These are phyloP conservation scores for Centropus bengalensis DNA, from an alignment of 2,113 vertebrate genomes.

Conservation along the genomic window DNA sequence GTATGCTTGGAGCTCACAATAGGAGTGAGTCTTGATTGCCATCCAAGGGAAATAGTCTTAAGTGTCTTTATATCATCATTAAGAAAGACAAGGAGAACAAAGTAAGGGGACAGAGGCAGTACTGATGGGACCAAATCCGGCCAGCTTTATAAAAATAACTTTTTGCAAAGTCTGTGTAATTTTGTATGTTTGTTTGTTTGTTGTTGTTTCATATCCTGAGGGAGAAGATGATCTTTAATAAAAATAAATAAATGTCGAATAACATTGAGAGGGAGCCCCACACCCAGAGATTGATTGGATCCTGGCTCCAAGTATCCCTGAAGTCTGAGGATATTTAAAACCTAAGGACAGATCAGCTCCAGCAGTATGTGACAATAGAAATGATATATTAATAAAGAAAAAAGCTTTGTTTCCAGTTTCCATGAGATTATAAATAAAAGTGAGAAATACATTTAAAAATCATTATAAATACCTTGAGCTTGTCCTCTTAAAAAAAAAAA, in stretches of 20 bases:
- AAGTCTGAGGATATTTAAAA: conserved; percentile 45
- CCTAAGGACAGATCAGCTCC: neutral
- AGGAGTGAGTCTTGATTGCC: conserved; percentile 1
- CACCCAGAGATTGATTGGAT: conserved; percentile 18
- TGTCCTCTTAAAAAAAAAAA: neutral
- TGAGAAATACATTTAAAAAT: neutral
- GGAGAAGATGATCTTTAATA: conserved; percentile 45
- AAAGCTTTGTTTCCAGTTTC: conserved; percentile 9
- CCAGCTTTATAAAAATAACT: conserved; percentile 51
- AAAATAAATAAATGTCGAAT: conserved; percentile 50
- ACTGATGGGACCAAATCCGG: conserved; percentile 7
- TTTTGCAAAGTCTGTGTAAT: conserved; percentile 51
- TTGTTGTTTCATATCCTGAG: neutral
- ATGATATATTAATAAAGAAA: conserved; percentile 39
- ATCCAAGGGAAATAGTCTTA: conserved; percentile 33
- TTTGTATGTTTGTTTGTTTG: conserved; percentile 12
- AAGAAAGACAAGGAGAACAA: conserved; percentile 52
- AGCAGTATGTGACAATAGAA: conserved; percentile 5
- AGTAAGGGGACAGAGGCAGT: neutral
- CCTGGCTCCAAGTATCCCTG: conserved; percentile 20
- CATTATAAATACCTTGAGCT: conserved; percentile 20
- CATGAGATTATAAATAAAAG: conserved; percentile 47
- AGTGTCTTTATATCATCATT: conserved; percentile 56
- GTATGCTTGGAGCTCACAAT: neutral
- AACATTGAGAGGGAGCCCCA: conserved; percentile 14